Evolutionary conservation across 2,797 vertebrate species (phyloP).

Genomic region (Hydrolagus colliei): DNA sequence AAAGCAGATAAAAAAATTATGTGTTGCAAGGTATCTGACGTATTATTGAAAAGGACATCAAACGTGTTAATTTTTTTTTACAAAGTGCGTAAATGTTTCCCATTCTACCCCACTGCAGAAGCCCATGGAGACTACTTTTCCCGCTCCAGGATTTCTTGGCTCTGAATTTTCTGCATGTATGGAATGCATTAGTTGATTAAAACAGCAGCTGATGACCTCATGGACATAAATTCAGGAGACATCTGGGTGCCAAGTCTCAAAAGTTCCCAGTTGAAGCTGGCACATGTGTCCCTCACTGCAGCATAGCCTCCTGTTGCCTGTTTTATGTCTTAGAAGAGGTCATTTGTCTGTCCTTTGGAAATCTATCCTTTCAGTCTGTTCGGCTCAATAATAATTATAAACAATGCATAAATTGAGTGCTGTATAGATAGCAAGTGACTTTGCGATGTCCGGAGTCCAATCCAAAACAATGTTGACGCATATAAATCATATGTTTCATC

Average conservation of each 20-base stretch:
- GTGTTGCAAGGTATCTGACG: not conserved
- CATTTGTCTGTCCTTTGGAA: not conserved
- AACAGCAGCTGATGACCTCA: slow-evolving; percentile 14
- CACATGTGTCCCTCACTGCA: not conserved
- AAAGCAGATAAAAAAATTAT: not conserved
- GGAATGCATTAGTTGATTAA: slow-evolving; percentile 28
- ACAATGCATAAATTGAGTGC: not conserved
- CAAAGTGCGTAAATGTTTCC: slow-evolving; percentile 15
- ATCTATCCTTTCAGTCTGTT: not conserved
- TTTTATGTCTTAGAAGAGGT: not conserved
- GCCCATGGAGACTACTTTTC: not conserved
- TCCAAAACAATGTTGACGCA: not conserved
- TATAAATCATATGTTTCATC: not conserved
- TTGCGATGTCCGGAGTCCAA: not conserved
- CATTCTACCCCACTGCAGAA: not conserved
- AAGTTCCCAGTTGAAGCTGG: no score
- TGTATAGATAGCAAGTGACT: not conserved
- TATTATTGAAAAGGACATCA: not conserved
- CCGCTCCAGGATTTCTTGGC: slow-evolving; percentile 26
- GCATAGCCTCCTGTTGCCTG: slow-evolving; percentile 6
- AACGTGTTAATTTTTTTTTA: not conserved
- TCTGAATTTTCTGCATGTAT: not conserved
- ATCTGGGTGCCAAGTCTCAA: not conserved
- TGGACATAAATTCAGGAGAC: slow-evolving; percentile 24
- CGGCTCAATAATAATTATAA: not conserved